Evolutionary conservation across 2,113 vertebrate genomes (phyloP), one percentile per base, ranked within the genome.

Genomic region (Pagrus major): DNA sequence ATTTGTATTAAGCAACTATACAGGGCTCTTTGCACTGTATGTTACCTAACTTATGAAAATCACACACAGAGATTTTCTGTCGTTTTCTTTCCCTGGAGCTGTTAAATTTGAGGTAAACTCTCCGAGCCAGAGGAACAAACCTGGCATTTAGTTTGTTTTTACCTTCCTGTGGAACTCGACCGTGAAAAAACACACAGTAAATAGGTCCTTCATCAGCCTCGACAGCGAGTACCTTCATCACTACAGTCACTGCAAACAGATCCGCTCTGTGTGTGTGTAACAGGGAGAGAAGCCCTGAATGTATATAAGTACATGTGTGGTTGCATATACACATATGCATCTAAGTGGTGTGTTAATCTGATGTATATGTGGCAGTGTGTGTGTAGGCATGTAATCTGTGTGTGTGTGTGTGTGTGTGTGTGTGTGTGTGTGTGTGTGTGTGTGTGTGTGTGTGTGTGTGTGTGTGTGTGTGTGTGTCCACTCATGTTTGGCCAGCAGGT

Each of bases 201-300:
- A 94, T 88, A 77, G 67, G 35, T 75, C 81, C 66, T 88, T 92
- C 89, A 90, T 83, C 66, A 49, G 67, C 56, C 29, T 69, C 21
- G 14, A 92, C 89, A 92, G 86, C 73, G 25, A 23, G 65, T 39
- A 80, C 88, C 78, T 92, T 94, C 85, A 92, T 92, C 65, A 41
- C 75, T 25, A 6, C 72, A 59, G 67, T 44, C 52, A 44, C 23
- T 11, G 37, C 15, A 63, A 85, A 91, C 83, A 86, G 60, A 71
- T 66, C 54, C 49, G 49, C 71, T 58, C 59, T 80, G 71, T 85
- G 64, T 88, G 80, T 76, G 35, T 33, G 47, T 33, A 18, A 51
- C 51, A 52, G 25, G 39, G 23, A 73, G 39, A 27, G 64, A 6
- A 51, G 61, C 27, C 20, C 12, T 72, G 59, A 64, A 59, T 54